phyloP scores from a whole-genome alignment of 2,113 vertebrate genomes.

The Oceanites oceanicus region DNA sequence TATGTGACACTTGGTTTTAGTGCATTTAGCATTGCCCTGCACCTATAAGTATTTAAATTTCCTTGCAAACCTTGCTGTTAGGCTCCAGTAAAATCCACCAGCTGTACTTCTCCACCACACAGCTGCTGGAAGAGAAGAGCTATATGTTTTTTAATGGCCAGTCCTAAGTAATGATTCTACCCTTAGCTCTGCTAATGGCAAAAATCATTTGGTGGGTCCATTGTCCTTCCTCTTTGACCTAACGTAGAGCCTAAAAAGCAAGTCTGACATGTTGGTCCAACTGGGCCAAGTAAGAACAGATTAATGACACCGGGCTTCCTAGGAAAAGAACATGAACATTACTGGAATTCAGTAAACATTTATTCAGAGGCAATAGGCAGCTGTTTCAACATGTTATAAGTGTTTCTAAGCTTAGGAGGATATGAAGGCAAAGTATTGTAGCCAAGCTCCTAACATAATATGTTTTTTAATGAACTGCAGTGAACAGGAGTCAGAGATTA shows the following conservation, averaged over 20 bases:
- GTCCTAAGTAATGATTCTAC: not conserved
- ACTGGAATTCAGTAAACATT: not conserved
- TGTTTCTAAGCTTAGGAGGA: not conserved
- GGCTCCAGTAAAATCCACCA: not conserved
- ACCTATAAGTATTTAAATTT: not conserved
- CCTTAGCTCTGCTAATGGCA: not conserved
- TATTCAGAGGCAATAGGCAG: not conserved
- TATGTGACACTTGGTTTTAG: not conserved
- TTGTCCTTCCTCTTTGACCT: not conserved
- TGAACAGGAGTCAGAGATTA: conserved; percentile 35
- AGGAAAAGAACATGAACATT: not conserved
- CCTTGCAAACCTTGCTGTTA: not conserved
- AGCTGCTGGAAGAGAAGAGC: not conserved
- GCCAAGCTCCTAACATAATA: not conserved
- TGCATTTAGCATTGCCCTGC: not conserved
- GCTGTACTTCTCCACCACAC: not conserved
- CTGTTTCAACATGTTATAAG: not conserved
- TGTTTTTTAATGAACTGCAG: conserved; percentile 37
- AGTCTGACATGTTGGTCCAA: not conserved
- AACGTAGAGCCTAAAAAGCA: not conserved
- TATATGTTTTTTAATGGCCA: not conserved
- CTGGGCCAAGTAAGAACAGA: not conserved
- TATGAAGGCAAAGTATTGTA: not conserved
- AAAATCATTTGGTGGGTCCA: not conserved
- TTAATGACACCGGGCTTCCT: not conserved